Evolutionary conservation across 2,113 vertebrate species (phyloP), one percentile per base, ranked within the genome.

Genomic region (Eulemur rufifrons): DNA sequence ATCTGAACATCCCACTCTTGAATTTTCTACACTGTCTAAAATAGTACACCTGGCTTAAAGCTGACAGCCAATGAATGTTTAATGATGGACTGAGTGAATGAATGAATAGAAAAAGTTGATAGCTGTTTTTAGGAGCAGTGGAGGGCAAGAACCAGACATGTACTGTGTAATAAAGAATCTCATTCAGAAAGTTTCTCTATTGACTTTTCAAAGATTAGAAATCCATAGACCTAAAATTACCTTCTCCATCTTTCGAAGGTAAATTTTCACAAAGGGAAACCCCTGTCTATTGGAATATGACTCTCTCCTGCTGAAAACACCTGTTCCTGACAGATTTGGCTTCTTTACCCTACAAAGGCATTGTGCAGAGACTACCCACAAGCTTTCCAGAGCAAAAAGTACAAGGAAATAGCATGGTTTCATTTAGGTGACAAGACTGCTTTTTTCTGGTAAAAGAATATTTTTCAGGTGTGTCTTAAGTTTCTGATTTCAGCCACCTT

Each of bases 201-300:
- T 93, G 91, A 80, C 59, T 87, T 96, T 86, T 93, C 63, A 97
- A 96, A 77, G 68, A 96, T 93, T 39, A 93, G 89, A 91, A 94
- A 96, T 87, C 42, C 89, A 56, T 89, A 80, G 87, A 59, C 77
- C 96, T 68, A 85, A 91, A 96, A 96, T 96, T 95, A 81, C 76
- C 56, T 93, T 92, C 27, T 91, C 93, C 69, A 73, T 92, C 50
- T 82, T 95, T 95, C 80, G 96, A 92, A 95, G 78, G 94, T 92
- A 96, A 86, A 95, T 81, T 86, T 91, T 95, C 78, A 96, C 66
- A 95, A 93, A 96, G 80, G 93, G 86, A 97, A 97, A 92, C 45
- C 45, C 86, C 74, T 13, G 21, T 82, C 32, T 87, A 34, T 76
- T 82, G 87, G 86, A 93, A 96, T 92, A 86, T 89, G 64, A 74